Evolutionary conservation across 2,113 vertebrate genomes (phyloP), one percentile per base, ranked within the genome.

Genomic region (Pteruthius melanotis): DNA sequence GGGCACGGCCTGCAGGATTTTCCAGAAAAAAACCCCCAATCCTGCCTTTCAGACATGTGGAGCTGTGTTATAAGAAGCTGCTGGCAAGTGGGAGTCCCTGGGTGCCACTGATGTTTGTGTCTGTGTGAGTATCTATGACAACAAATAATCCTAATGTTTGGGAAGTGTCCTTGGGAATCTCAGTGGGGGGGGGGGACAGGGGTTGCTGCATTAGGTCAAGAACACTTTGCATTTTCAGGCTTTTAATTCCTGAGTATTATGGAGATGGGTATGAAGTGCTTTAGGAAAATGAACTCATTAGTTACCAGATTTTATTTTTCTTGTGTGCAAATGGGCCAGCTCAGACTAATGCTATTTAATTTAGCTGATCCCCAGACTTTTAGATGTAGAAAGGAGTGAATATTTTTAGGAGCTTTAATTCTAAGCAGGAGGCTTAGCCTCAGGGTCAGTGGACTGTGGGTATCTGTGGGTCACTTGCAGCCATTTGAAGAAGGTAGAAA

Each of bases 91-190:
- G 11, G 45, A 91, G 80, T 57, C 83, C 68, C 83, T 89, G 76
- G 59, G 68, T 49, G 35, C 31, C 37, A 22, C n/a, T 56, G 40
- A 49, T 86, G 91, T 75, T 91, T 94, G 89, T 66, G 83, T 84
- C 83, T 90, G 47, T 37, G 49, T 27, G 37, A 92, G 91, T 95
- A 84, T 92, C 96, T 94, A 83, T 97, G 94, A 91, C 94, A 95
- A 95, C 94, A 94, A 87, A 84, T 66, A 86, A 64, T 87, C 66
- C 56, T 45, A 5, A 31, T 33, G 26, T 68, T 83, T 71, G 80
- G 68, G 65, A 92, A 87, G 65, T 40, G 68, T 82, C 77, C 93
- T 84, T 92, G 93, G 87, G 83, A 89, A n/a, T 45, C 70, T 42
- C 28, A 2, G 42, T 6, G 23, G 70, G 76, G 21, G 11, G 45